These are phyloP conservation scores for Solen grandis DNA, from an alignment of 1,140 invertebrate species.

Conservation along the genomic window DNA sequence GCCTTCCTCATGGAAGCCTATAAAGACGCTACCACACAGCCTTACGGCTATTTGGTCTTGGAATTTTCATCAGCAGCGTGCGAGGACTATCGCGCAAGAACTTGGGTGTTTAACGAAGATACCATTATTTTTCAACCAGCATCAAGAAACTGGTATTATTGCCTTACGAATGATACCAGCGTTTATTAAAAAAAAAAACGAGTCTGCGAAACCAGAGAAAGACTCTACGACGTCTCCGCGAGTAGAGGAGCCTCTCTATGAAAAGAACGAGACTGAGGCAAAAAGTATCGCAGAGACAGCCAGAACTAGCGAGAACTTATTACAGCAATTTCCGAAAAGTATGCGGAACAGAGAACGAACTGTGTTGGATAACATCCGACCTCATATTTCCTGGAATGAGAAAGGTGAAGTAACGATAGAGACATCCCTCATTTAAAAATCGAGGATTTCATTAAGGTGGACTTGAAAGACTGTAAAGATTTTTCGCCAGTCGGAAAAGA, in stretches of 20 bases:
- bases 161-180: not conserved
- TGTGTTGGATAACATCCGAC: not conserved
- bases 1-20: conserved; percentile 34
- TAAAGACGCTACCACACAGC: conserved; percentile 20
- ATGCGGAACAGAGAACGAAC: not conserved
- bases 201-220: not conserved
- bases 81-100: conserved; percentile 6
- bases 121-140: not conserved
- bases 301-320: not conserved
- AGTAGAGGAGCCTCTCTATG: not conserved
- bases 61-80: not conserved
- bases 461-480: not conserved
- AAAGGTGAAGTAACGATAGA: not conserved
- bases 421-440: not conserved
- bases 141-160: not conserved
- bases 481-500: not conserved
- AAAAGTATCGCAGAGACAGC: not conserved
- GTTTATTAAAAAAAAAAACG: not conserved
- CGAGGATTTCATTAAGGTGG: conserved; percentile 1
- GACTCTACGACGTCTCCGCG: no score
- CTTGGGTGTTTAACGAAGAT: not conserved
- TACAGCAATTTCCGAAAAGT: not conserved
- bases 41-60: conserved; percentile 38
- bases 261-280: not conserved
- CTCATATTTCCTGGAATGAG: not conserved